These are phyloP conservation scores for Eremophila alpestris DNA, from an alignment of 2,797 vertebrate species.

Conservation along the genomic window DNA sequence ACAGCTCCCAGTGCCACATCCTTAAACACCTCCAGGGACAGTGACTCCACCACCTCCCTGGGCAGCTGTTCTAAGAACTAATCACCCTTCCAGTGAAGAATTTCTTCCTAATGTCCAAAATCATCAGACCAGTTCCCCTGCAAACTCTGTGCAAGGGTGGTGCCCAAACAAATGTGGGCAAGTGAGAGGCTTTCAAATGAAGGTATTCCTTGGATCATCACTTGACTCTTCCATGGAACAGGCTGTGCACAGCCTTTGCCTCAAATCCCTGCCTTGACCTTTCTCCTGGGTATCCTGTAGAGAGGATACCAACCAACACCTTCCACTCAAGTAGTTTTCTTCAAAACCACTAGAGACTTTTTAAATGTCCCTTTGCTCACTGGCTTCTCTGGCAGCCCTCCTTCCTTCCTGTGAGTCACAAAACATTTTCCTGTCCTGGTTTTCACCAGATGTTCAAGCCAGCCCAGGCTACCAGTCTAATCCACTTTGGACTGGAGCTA, in stretches of 20 bases:
- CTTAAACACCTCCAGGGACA: not conserved
- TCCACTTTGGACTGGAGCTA: not conserved
- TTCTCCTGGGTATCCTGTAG: not conserved
- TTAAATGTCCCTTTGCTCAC: not conserved
- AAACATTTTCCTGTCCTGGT: not conserved
- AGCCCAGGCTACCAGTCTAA: not conserved
- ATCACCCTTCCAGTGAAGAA: not conserved
- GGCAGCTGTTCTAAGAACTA: not conserved
- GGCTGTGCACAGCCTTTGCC: not conserved
- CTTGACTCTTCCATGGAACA: not conserved
- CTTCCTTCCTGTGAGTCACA: not conserved
- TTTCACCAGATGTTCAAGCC: not conserved
- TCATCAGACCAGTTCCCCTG: not conserved
- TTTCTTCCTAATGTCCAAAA: not conserved
- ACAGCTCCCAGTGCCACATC: rapidly evolving
- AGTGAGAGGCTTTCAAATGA: not conserved
- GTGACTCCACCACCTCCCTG: not conserved
- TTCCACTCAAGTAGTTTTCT: not conserved
- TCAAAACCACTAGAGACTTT: not conserved
- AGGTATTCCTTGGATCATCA: not conserved
- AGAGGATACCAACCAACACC: not conserved
- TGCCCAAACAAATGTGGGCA: not conserved
- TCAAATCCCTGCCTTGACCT: not conserved
- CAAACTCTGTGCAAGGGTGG: not conserved
- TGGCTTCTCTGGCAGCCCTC: not conserved